Conservation (phyloP, 2,797 vertebrate genomes). For the Microctenopoma lineatum region DNA sequence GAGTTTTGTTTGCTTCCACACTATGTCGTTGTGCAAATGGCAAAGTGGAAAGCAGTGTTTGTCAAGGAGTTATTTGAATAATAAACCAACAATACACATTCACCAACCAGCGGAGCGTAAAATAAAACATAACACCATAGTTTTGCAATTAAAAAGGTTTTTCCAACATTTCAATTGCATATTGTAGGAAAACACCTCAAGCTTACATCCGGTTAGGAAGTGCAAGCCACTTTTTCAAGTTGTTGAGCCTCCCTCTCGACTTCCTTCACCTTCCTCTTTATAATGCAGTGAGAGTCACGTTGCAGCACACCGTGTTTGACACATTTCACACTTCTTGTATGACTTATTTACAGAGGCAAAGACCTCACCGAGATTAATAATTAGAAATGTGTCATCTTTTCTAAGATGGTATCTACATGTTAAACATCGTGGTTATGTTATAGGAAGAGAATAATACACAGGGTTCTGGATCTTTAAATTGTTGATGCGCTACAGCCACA, state of each 20-base stretch:
- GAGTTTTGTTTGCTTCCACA: not conserved
- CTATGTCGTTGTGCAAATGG: constrained; percentile 7
- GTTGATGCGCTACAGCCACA: not conserved
- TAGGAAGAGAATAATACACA: constrained; percentile 9
- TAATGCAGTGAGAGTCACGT: not conserved
- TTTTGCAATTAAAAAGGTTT: not conserved
- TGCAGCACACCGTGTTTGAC: constrained; percentile 7
- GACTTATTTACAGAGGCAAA: constrained; percentile 4
- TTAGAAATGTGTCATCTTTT: not conserved
- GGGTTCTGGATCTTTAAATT: not conserved
- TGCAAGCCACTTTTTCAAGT: not conserved
- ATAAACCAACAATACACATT: not conserved
- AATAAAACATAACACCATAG: not conserved
- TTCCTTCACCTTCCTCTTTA: constrained; percentile 11
- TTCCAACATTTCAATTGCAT: not conserved
- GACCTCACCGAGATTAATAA: not conserved
- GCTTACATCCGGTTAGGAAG: constrained; percentile 1
- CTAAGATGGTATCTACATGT: not conserved
- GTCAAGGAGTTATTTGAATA: not conserved
- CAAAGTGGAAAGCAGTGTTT: not conserved
- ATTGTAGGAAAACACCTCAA: not conserved
- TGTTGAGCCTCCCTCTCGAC: constrained; percentile 7
- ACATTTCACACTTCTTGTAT: not conserved
- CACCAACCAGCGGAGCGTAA: not conserved
- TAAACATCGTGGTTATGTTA: constrained; percentile 8